Conservation (phyloP, 2,113 vertebrate species). For the Syngnathus scovelli region DNA sequence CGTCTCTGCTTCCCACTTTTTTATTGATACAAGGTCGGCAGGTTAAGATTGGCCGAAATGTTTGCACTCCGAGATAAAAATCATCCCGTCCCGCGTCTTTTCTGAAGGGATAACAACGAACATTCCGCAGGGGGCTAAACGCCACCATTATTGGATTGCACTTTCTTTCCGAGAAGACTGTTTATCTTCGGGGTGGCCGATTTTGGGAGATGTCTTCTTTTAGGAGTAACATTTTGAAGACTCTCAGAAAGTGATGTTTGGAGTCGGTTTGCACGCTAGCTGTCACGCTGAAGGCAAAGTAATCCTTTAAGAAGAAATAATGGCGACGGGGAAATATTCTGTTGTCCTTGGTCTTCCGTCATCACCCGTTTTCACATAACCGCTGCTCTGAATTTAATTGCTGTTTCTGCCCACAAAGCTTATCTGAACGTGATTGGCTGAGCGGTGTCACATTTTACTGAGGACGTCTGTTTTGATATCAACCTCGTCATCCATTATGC, state of each 20-base stretch:
- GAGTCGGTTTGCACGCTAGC: conserved; percentile 38
- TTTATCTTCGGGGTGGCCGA: conserved; percentile 57
- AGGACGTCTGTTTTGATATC: conserved; percentile 13
- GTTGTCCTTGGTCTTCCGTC: background rate
- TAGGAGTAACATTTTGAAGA: conserved; percentile 58
- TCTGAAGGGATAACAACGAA: conserved; percentile 50
- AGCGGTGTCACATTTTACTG: background rate
- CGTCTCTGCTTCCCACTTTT: conserved; percentile 34
- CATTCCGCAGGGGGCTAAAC: conserved; percentile 37
- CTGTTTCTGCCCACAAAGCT: background rate
- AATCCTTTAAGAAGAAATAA: conserved; percentile 50
- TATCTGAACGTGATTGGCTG: background rate
- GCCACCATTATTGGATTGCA: conserved; percentile 55
- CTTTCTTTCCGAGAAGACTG: conserved; percentile 48
- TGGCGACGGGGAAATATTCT: too few species aligned
- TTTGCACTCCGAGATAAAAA: conserved; percentile 66
- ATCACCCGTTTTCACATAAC: too few species aligned
- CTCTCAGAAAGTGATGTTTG: conserved; percentile 51
- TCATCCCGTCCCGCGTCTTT: conserved; percentile 56
- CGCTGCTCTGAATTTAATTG: background rate
- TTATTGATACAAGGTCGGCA: conserved; percentile 46
- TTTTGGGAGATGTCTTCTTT: conserved; percentile 52
- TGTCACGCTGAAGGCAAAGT: conserved; percentile 52
- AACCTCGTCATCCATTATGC: conserved; percentile 27
- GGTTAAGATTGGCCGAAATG: conserved; percentile 57